Base-by-base conservation (phyloP, 1,140 invertebrate genomes). In the Ganaspis sp. region DNA sequence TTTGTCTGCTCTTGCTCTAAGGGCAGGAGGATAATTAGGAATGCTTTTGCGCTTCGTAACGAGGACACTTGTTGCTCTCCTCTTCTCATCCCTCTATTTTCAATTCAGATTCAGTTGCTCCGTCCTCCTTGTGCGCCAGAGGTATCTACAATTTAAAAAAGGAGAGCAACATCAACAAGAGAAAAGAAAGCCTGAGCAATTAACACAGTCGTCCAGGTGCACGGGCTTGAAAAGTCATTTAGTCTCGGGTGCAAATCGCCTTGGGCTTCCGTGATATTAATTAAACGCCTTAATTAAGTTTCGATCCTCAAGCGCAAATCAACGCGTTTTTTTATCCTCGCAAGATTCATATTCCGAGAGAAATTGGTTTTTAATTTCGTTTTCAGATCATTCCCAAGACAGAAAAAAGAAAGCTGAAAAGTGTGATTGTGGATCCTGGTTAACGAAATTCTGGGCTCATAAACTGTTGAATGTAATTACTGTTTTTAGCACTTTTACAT, bases 41-140 rank as follows among this genome's bases (percentile, higher is more conserved):
- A 89, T 89, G 88, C 88, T 90, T 90, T 89, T 87, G 88, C 88
- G 85, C 83, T 84, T 90, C 89, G 82, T 87, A 84, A 89, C 89
- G 89, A 89, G 84, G 89, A 90, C 89, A 89, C 87, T 89, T 89
- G 87, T 88, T 88, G 87, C 86, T 87, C 84, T 72, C 53, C 23
- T n/a, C 78, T 80, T 76, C 81, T 85, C 77, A 81, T 72, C 83
- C 79, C 73, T 72, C 71, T 29, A 58, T 58, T 53, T 78, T 54
- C 64, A 58, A 74, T 82, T 69, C 73, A 54, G 72, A 54, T 73
- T 34, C 76, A 71, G 19, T 77, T 53, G 83, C 79, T 78, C 70
- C 76, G 70, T 76, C 80, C 72, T 70, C 81, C 82, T 49, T 15
- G 12, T 15, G 15, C 11, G n/a, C 77, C 75, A 76, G 78, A 77